A percentile compares a stretch with the other conserved stretches of the same genome.
Conservation (phyloP, 2,888 invertebrate species). For the Ophioninae sp. region DNA sequence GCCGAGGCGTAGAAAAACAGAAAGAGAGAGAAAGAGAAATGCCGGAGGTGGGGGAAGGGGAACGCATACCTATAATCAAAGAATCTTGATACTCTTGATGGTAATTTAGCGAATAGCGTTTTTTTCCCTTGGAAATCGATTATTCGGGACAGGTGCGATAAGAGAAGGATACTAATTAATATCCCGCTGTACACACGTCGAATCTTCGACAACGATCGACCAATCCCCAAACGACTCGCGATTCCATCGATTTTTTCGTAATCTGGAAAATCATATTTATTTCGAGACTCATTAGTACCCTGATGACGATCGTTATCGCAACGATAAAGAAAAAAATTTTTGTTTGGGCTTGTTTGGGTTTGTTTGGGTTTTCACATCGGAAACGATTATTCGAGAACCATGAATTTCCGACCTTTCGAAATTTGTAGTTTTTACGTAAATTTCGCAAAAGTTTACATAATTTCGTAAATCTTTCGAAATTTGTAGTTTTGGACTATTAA, state of each 20-base stretch:
- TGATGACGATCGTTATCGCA: slow-evolving; percentile 11
- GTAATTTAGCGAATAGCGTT: slow-evolving; percentile 21
- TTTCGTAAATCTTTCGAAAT: no score
- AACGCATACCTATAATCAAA: slow-evolving; percentile 4
- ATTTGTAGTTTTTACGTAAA: no score
- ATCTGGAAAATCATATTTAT: neutral
- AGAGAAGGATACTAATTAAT: slow-evolving; percentile 49
- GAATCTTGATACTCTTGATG: slow-evolving; percentile 30
- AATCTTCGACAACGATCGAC: slow-evolving; percentile 18
- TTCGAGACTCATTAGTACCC: slow-evolving; percentile 6
- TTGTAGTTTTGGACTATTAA: no score
- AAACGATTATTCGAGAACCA: neutral
- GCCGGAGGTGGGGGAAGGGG: neutral
- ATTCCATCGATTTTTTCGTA: slow-evolving; percentile 22
- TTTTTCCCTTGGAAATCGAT: slow-evolving; percentile 53
- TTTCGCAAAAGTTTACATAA: no score
- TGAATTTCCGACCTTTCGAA: no score
- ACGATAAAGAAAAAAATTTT: neutral
- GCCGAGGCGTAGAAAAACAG: neutral
- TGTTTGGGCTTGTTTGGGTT: no score
- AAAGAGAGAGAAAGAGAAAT: neutral
- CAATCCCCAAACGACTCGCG: slow-evolving; percentile 22
- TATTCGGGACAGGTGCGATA: slow-evolving; percentile 33
- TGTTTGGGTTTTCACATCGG: slow-evolving; percentile 4
- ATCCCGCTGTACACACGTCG: slow-evolving; percentile 39